Evolutionary conservation across 2,113 vertebrate species (phyloP), one percentile per base, ranked within the genome.

Genomic region (Haplotaxodon microlepis): DNA sequence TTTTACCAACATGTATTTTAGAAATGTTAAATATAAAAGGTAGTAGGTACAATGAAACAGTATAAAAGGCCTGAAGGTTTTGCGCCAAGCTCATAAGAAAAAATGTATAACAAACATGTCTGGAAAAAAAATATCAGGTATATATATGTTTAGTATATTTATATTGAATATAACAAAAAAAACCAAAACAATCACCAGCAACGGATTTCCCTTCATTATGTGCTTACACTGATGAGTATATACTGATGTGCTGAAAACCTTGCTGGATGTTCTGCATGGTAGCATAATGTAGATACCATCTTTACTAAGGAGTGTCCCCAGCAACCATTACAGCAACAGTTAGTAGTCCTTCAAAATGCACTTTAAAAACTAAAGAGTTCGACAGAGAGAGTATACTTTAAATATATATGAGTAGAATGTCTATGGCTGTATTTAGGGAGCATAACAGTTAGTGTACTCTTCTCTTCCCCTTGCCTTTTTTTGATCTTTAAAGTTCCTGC

Each of bases 401-500:
- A 42, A 85, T 51, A 66, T 51, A 21, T 34, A 36, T 31, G 71
- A 7, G 16, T 42, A 31, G n/a, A 54, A 59, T 42, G 16, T 45
- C 61, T 76, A 16, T 21, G 27, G 13, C 29, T 54, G 6, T 42
- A 81, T 80, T 84, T 84, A 38, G 10, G 78, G 24, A 38, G 4
- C 27, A 17, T 16, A 79, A 50, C 8, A 3, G 24, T 66, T 76
- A 13, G 40, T 34, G 21, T 29, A 40, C 27, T 54, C 78, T 82
- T 29, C 50, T 61, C 40, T 86, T 90, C 51, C 17, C 56, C 66
- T 56, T 5, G 19, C 40, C 24, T 40, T 24, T n/a, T 59, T 53
- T 63, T 91, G 82, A 88, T 91, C 84, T 85, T 84, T 38, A 61
- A 53, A 81, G 76, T 81, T 85, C 54, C 59, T 76, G 19, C 63